Conservation (phyloP, 2,888 invertebrate species). For the Nineta flava region DNA sequence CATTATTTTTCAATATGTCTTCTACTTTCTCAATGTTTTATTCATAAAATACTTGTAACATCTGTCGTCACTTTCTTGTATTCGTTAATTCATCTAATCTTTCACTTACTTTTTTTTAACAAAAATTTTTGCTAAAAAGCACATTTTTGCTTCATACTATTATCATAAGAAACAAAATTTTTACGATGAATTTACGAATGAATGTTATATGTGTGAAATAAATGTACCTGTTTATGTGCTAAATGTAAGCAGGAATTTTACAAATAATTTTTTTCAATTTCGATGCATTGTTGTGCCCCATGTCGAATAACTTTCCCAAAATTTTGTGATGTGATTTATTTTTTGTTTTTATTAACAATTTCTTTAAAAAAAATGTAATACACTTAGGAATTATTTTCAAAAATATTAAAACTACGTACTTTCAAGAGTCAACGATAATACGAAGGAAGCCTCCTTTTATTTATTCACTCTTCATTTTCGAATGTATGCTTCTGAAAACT, state of each 20-base stretch:
- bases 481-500: no score
- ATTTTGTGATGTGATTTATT: conserved; percentile 20
- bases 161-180: background rate
- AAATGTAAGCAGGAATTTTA: conserved; percentile 6
- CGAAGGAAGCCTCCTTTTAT: background rate
- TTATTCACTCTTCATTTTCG: no score
- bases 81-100: conserved; percentile 7
- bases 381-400: background rate
- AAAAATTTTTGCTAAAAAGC: background rate
- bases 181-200: background rate
- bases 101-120: conserved; percentile 10
- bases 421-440: background rate
- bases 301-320: conserved; percentile 40
- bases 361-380: no score
- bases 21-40: no score
- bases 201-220: background rate
- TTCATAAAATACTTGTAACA: no score
- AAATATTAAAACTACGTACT: no score
- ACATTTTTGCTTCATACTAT: conserved; percentile 8
- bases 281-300: conserved; percentile 74
- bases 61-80: background rate
- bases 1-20: conserved; percentile 11
- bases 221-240: conserved; percentile 1
- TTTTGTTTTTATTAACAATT: background rate
- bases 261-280: conserved; percentile 22